Base-by-base conservation (phyloP, 2,113 vertebrate species). In the Columba janthina region DNA sequence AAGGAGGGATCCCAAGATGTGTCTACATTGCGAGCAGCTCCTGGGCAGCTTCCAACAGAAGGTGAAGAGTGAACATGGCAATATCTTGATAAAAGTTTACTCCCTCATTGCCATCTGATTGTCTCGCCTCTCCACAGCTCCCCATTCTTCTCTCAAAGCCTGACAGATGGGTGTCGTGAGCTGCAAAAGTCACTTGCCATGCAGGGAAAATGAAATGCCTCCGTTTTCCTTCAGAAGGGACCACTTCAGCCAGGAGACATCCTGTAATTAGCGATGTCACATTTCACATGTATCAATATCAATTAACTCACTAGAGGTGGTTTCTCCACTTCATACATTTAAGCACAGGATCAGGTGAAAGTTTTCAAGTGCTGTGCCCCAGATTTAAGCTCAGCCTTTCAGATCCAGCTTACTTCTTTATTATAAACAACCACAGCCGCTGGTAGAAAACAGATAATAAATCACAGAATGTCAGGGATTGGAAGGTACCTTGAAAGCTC, bases 81-180 rank as follows among this genome's bases (percentile, higher is more conserved):
- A 48, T 29, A 69, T 29, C 46, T 51, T 60, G 40, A 65, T 17
- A 57, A 46, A 67, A 29, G 26, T 62, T 67, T 71, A 89, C 18
- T 64, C 22, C 11, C 10, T 8, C 50, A 69, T 79, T 24, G 60
- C 38, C 44, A 85, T 50, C 9, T 0, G 0, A 60, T 48, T 1
- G 2, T n/a, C 22, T 70, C 0, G 0, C 25, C 29, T 72, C 29
- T 61, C 46, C 29, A 56, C 16, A 76, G 75, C 31, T 46, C 53
- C 53, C 22, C 32, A 19, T 44, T 64, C 29, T 62, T 60, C 60
- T 84, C 44, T 24, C 58, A 81, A 46, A 61, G 36, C 48, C 57
- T 1, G 1, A 53, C 6, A 14, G 48, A 65, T 2, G 0, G 6
- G 16, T 14, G 22, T 17, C 32, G 22, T 8, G 42, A 90, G 48